Evolutionary conservation across 2,797 vertebrate species (phyloP).

Genomic region (Alosa sapidissima): DNA sequence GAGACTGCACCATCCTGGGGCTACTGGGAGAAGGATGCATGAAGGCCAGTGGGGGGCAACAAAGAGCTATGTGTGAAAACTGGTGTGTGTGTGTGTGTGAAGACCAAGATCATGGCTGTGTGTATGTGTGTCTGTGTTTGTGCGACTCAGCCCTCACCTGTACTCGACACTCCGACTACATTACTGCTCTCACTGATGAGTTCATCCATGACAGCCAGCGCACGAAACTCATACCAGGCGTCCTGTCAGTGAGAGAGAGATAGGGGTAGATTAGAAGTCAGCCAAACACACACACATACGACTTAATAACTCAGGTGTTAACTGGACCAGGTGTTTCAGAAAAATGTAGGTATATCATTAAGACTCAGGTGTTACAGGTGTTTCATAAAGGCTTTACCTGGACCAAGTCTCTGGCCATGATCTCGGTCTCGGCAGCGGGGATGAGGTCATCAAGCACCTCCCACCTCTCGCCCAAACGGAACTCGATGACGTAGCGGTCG

Average conservation of each 20-base stretch:
- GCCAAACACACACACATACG: neutral
- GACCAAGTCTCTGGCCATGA: constrained; percentile 95
- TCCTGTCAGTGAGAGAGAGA: constrained; percentile 72
- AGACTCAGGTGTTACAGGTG: neutral
- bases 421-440: constrained; percentile 86
- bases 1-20: no score
- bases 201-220: constrained; percentile 98
- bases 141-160: constrained; percentile 75
- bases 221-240: constrained; percentile 98
- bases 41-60: neutral
- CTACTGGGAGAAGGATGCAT: neutral
- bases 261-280: no score
- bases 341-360: neutral
- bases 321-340: neutral
- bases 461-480: constrained; percentile 93
- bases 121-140: neutral
- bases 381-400: constrained; percentile 45
- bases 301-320: neutral
- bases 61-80: neutral
- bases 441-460: constrained; percentile 93
- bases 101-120: neutral
- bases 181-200: constrained; percentile 99
- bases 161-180: constrained; percentile 95
- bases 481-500: constrained; percentile 96
- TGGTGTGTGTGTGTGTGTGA: neutral